phyloP scores from a whole-genome alignment of 2,888 invertebrate species.

The Platycnemis pennipes region DNA sequence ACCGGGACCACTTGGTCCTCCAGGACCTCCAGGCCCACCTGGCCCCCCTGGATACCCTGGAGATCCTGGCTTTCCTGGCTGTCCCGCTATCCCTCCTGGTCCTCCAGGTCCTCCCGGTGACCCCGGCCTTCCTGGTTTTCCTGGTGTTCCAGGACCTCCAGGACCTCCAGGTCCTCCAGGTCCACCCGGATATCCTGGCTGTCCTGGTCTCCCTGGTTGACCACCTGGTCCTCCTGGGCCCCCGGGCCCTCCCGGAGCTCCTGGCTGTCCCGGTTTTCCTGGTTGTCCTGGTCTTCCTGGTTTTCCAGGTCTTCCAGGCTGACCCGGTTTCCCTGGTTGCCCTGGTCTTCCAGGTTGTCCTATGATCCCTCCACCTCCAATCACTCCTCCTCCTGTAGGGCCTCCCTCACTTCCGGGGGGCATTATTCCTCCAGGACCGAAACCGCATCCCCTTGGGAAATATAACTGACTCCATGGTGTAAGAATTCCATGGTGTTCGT shows the following conservation, averaged over 20 bases:
- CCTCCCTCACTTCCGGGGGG: constrained; percentile 70
- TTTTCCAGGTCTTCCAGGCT: constrained; percentile 74
- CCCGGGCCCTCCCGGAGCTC: constrained; percentile 75
- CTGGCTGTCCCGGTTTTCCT: constrained; percentile 73
- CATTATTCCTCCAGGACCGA: constrained; percentile 75
- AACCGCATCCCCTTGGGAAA: constrained; percentile 88
- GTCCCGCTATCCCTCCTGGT: constrained; percentile 68
- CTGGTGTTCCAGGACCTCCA: constrained; percentile 76
- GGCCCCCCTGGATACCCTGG: constrained; percentile 73
- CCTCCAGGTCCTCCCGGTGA: constrained; percentile 76
- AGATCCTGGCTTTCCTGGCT: constrained; percentile 71
- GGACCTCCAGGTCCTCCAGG: constrained; percentile 74
- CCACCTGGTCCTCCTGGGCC: constrained; percentile 74
- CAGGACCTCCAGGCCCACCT: constrained; percentile 75
- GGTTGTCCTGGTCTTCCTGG: constrained; percentile 73
- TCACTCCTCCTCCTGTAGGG: constrained; percentile 69
- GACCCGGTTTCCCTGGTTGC: constrained; percentile 73
- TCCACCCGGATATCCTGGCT: constrained; percentile 74
- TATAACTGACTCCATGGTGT: constrained; percentile 86
- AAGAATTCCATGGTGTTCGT: constrained; percentile 81
- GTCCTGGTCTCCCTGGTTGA: constrained; percentile 75
- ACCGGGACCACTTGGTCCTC: constrained; percentile 71
- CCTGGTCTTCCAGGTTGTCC: constrained; percentile 73
- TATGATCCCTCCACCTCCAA: constrained; percentile 63
- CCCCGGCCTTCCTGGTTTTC: constrained; percentile 74